These are phyloP conservation scores for Eledona agricola DNA, from an alignment of 2,888 invertebrate genomes.

Conservation along the genomic window DNA sequence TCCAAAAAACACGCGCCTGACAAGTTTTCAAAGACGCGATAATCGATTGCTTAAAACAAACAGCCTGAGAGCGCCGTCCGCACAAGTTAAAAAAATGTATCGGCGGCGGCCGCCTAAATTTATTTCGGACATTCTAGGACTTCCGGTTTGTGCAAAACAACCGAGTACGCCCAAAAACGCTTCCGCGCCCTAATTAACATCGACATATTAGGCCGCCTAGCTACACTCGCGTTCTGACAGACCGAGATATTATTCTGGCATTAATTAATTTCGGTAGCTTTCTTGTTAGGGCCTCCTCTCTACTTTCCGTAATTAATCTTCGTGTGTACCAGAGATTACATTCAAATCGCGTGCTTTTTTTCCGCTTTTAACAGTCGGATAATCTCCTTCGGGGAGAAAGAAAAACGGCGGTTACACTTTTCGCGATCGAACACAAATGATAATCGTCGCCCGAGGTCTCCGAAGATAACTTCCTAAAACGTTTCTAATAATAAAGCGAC, in stretches of 20 bases:
- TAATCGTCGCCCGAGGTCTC: conserved; percentile 2
- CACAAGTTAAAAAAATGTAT: too few relatives aligned
- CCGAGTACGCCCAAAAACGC: neutral
- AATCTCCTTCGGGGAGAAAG: too few relatives aligned
- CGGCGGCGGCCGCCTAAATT: too few relatives aligned
- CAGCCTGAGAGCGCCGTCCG: too few relatives aligned
- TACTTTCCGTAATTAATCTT: conserved; percentile 11
- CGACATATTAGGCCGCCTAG: conserved; percentile 3
- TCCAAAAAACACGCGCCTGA: neutral
- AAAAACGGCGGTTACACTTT: too few relatives aligned
- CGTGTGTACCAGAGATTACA: conserved; percentile 9
- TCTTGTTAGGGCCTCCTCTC: neutral
- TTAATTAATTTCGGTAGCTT: conserved; percentile 15
- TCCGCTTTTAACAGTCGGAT: too few relatives aligned
- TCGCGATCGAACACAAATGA: too few relatives aligned
- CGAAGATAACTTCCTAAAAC: conserved; percentile 14
- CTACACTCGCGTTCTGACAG: conserved; percentile 10
- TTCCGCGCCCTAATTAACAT: conserved; percentile 6
- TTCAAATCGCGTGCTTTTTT: conserved; percentile 5
- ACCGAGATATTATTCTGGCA: conserved; percentile 15
- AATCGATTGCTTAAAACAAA: too few relatives aligned
- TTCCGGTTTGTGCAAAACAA: conserved; percentile 13
- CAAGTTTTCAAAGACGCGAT: neutral
- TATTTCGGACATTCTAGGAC: conserved; percentile 4
- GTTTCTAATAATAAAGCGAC: conserved; percentile 3